Percentiles rank a stretch among this genome's conserved stretches.
phyloP scores from a whole-genome alignment of 2,888 invertebrate species.

The Lissocephala sabroskyi region DNA sequence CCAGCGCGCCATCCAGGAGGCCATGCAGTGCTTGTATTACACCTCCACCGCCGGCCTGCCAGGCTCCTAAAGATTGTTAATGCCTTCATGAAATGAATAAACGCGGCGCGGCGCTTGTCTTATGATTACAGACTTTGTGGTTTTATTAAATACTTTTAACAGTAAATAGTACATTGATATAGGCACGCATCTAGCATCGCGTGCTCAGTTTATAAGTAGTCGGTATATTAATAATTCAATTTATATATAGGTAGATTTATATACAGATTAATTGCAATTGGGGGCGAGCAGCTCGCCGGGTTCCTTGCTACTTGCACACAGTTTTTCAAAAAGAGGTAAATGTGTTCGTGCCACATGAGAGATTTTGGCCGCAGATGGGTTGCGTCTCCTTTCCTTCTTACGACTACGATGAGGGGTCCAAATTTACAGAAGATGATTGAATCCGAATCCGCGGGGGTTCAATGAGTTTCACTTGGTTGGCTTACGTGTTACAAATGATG shows the following conservation, averaged over 20 bases:
- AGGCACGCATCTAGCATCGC: slow-evolving; percentile 17
- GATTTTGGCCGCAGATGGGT: slow-evolving; percentile 48
- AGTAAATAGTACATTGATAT: slow-evolving; percentile 38
- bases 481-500: no score
- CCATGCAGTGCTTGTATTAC: slow-evolving; percentile 81
- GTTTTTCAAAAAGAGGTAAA: slow-evolving; percentile 54
- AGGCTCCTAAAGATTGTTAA: neutral
- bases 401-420: no score
- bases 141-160: slow-evolving; percentile 58
- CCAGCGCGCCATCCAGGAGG: slow-evolving; percentile 89
- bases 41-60: slow-evolving; percentile 40
- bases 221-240: slow-evolving; percentile 9
- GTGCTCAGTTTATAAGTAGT: neutral
- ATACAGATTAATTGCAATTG: slow-evolving; percentile 21
- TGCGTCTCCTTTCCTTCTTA: neutral
- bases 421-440: no score
- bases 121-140: slow-evolving; percentile 48
- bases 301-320: slow-evolving; percentile 48
- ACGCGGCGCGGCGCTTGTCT: neutral
- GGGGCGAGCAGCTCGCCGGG: slow-evolving; percentile 36
- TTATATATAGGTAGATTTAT: slow-evolving; percentile 31
- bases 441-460: no score
- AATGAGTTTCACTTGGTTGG: no score
- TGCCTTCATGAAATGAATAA: no score
- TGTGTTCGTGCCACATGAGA: slow-evolving; percentile 47